Base-by-base conservation (phyloP, 2,797 vertebrate genomes). In the Falco rusticolus region DNA sequence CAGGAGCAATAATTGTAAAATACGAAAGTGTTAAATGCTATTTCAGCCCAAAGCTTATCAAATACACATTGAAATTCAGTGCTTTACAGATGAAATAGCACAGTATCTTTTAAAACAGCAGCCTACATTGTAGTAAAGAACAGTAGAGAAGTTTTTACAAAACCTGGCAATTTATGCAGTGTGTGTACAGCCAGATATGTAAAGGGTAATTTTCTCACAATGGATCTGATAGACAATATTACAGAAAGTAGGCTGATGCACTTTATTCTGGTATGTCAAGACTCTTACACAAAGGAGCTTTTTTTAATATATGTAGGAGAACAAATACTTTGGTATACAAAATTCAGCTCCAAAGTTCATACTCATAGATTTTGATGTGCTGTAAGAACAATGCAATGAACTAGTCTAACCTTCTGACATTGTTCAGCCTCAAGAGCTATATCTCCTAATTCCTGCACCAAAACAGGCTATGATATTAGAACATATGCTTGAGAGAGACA, bases 191-290 rank as follows among this genome's bases (percentile, higher is more conserved):
- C 5, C 43, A 91, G 68, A 93, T 84, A 89, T 33, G 60, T 79
- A 96, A 97, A 95, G n/a, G 43, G 14, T 22, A 76, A 92, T 97
- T 97, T 97, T 89, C 16, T 96, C 51, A 94, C 39, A 95, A 80
- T 91, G 31, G 48, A 53, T 79, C 31, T 91, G 74, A 93, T 71
- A 59, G 33, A n/a, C 57, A 87, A 34, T 69, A 80, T 81, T 87
- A 82, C 6, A 93, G 65, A 91, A 84, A 84, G 31, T 37, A 56
- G n/a, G 12, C 6, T 87, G 71, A 66, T 87, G 79, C 12, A 79
- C 34, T 54, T 51, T 87, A 66, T 89, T 96, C 31, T 48, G n/a
- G 2, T 31, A 51, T 72, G 59, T 68, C 41, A 94, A 41, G 22
- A 84, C 34, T 94, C 56, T 72, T 70, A 72, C 61, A 87, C 64